These are phyloP conservation scores for Diadumene lineata DNA, from an alignment of 92 coral and sea anemone species.

Conservation along the genomic window DNA sequence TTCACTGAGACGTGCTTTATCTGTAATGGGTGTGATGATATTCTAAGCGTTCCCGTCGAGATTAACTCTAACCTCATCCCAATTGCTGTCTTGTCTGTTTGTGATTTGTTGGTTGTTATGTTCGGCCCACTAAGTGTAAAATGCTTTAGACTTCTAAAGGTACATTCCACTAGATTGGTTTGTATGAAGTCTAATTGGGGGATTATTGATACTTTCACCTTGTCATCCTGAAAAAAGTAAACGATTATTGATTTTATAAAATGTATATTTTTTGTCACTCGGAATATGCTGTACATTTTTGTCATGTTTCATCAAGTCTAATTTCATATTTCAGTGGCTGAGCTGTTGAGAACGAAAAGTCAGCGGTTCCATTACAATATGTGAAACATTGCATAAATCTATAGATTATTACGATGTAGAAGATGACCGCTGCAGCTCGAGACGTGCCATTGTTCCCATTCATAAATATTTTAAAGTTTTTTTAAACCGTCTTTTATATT, in stretches of 20 bases:
- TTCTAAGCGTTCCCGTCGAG: slow-evolving; percentile 51
- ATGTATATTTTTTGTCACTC: no score
- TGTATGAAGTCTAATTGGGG: slow-evolving; percentile 55
- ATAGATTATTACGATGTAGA: no score
- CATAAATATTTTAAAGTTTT: no score
- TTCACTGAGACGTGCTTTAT: slow-evolving; percentile 35
- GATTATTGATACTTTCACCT: slow-evolving; percentile 48
- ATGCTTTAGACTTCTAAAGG: slow-evolving; percentile 45
- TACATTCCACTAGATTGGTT: slow-evolving; percentile 47
- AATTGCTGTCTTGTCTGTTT: slow-evolving; percentile 41
- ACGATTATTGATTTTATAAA: neutral
- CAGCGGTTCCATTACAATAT: neutral
- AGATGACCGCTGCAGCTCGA: no score
- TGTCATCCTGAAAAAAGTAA: slow-evolving; percentile 37
- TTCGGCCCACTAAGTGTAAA: slow-evolving; percentile 65
- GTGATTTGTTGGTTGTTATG: slow-evolving; percentile 48
- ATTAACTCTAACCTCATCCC: slow-evolving; percentile 51
- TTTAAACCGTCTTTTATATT: no score
- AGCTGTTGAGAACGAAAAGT: neutral
- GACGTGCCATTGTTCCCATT: no score
- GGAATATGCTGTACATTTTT: neutral
- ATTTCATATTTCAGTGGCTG: neutral
- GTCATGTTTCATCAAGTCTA: neutral
- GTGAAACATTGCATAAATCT: neutral
- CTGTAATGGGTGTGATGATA: slow-evolving; percentile 61